phyloP scores from a whole-genome alignment of 2,888 invertebrate genomes.

The Hymenopus coronatus region DNA sequence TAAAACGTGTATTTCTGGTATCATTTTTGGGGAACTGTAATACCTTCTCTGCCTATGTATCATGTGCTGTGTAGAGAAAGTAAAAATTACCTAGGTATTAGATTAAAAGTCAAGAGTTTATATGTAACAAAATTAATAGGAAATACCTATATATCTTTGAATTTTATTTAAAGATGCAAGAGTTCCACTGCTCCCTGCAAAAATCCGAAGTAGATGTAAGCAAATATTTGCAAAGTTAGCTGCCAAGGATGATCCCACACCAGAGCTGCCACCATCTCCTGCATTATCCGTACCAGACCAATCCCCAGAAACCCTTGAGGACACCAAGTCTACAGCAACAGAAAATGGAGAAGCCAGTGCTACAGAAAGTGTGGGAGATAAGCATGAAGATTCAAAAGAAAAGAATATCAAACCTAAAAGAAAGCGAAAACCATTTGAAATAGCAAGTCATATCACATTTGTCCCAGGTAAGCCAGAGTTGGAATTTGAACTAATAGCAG shows the following conservation, averaged over 20 bases:
- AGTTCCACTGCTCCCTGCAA: neutral
- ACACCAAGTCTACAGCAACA: neutral
- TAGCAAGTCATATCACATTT: conserved; percentile 31
- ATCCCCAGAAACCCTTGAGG: neutral
- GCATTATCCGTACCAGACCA: neutral
- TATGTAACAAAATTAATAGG: too few species aligned
- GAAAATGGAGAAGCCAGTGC: neutral
- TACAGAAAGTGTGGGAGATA: neutral
- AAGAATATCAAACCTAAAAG: neutral
- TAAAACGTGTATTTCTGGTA: too few species aligned
- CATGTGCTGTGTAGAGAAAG: too few species aligned
- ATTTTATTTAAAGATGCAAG: neutral
- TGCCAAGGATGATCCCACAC: neutral
- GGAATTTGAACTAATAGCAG: too few species aligned
- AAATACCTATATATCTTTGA: too few species aligned
- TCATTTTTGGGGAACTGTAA: too few species aligned
- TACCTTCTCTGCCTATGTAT: too few species aligned
- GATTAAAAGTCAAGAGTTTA: too few species aligned
- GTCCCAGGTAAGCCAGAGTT: conserved; percentile 41
- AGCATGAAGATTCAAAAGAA: neutral
- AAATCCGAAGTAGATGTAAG: neutral
- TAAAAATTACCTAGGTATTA: too few species aligned
- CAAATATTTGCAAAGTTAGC: neutral
- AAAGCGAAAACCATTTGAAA: conserved; percentile 24
- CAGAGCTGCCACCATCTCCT: neutral